These are phyloP conservation scores for Urocolius indicus DNA, from an alignment of 2,113 vertebrate genomes.

Conservation along the genomic window DNA sequence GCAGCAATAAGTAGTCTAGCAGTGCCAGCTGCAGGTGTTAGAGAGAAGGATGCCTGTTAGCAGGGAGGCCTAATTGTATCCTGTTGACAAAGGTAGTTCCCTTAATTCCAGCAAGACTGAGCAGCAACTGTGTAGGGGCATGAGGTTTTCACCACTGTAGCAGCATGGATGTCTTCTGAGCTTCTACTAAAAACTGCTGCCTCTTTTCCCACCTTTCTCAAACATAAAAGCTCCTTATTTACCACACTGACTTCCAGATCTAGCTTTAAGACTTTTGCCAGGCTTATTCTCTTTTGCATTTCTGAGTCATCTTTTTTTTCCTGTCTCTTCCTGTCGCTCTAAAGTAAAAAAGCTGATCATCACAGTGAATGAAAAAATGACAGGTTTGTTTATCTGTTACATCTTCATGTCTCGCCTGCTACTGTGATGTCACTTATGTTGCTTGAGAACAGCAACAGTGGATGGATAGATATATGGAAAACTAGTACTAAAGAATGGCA, in stretches of 20 bases:
- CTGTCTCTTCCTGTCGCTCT: neutral
- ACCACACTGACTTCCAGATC: neutral
- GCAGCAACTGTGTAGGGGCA: neutral
- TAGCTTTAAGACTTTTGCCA: neutral
- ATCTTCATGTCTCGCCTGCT: neutral
- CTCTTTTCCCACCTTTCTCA: neutral
- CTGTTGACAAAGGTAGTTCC: neutral
- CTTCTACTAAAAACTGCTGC: neutral
- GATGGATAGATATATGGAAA: neutral
- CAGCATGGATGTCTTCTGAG: neutral
- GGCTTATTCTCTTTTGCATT: neutral
- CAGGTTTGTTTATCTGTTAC: neutral
- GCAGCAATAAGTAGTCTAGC: neutral
- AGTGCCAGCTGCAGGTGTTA: neutral
- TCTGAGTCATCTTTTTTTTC: neutral
- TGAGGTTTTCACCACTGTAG: accelerated
- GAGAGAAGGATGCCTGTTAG: neutral
- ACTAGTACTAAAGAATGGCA: neutral
- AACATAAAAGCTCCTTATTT: neutral
- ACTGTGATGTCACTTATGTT: neutral
- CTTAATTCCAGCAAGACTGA: neutral
- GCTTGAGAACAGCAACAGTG: neutral
- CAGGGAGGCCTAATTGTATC: neutral
- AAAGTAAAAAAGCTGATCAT: neutral
- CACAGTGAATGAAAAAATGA: neutral